Evolutionary conservation across 2,113 vertebrate genomes (phyloP).

Genomic region (Brachyhypopomus gauderio): DNA sequence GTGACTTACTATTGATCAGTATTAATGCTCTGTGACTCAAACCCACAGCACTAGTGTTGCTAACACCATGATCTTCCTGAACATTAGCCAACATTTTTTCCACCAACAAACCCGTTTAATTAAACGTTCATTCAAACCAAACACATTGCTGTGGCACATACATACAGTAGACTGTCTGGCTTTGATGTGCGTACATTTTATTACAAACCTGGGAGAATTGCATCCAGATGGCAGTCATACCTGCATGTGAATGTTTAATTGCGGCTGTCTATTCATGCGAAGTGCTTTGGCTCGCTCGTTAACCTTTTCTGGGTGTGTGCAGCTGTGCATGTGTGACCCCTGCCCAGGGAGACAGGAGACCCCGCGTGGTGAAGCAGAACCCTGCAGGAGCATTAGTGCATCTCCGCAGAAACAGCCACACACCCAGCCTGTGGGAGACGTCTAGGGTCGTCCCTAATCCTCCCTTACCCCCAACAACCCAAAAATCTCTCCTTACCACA

Average conservation of each 20-base stretch:
- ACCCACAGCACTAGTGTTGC: too few species aligned
- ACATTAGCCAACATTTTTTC: neutral
- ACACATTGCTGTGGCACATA: too few species aligned
- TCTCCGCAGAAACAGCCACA: conserved; percentile 63
- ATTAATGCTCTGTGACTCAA: too few species aligned
- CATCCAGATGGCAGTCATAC: too few species aligned
- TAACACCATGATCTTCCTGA: too few species aligned
- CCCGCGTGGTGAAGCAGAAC: conserved; percentile 45
- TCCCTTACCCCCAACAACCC: neutral
- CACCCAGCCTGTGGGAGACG: conserved; percentile 47
- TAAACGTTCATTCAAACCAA: too few species aligned
- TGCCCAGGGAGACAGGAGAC: conserved; percentile 6
- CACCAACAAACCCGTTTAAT: neutral
- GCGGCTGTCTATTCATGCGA: neutral
- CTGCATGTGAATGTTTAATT: neutral
- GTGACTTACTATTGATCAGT: too few species aligned
- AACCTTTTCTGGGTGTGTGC: neutral
- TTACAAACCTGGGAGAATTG: too few species aligned
- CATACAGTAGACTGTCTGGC: too few species aligned
- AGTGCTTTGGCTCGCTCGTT: neutral
- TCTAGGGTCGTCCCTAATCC: conserved; percentile 25
- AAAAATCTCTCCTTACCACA: neutral
- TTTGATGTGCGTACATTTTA: too few species aligned
- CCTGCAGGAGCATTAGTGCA: conserved; percentile 68
- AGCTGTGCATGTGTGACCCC: conserved; percentile 48